Evolutionary conservation across 2,797 vertebrate species (phyloP), one percentile per base, ranked within the genome.

Genomic region (Hirundo rustica): DNA sequence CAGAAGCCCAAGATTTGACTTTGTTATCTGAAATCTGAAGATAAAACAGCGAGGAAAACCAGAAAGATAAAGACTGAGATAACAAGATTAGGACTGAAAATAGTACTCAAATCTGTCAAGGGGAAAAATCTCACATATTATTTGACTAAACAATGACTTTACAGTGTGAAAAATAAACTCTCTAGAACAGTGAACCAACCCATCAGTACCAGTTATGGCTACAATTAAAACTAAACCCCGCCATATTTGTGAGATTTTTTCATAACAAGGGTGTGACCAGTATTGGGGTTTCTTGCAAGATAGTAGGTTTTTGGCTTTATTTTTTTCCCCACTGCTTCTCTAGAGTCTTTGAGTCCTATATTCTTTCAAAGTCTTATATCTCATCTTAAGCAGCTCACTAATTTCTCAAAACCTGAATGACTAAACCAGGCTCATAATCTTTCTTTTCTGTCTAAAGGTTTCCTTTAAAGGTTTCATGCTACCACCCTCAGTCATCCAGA

Each of bases 21-120:
- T 89, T 82, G 30, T 76, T 81, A 72, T 92, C 88, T 91, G 70
- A 92, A 95, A 92, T 72, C 60, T 81, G 75, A 88, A 95, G 87
- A 92, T 91, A 90, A 91, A 96, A 88, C n/a, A 77, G 11, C 45
- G 34, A 84, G 27, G 9, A 81, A 94, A 90, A 65, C 2, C 30
- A 79, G 51, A 78, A 89, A 94, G 60, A 92, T 67, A 64, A 53
- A 58, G 27, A 70, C 12, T 53, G 27, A 92, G 67, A 92, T 95
- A 95, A 94, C 45, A 92, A 74, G 58, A 88, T 84, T 77, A 92
- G 34, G 58, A 85, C 16, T 92, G 84, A 36, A 89, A 71, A 91
- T 45, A 92, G 50, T 71, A 68, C 36, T 85, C 62, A 87, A 90
- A 88, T 25, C 38, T 66, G n/a, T 89, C 66, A 93, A 94, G 91